These are phyloP conservation scores for Trialeurodes vaporariorum DNA, from an alignment of 1,140 invertebrate species.

Conservation along the genomic window DNA sequence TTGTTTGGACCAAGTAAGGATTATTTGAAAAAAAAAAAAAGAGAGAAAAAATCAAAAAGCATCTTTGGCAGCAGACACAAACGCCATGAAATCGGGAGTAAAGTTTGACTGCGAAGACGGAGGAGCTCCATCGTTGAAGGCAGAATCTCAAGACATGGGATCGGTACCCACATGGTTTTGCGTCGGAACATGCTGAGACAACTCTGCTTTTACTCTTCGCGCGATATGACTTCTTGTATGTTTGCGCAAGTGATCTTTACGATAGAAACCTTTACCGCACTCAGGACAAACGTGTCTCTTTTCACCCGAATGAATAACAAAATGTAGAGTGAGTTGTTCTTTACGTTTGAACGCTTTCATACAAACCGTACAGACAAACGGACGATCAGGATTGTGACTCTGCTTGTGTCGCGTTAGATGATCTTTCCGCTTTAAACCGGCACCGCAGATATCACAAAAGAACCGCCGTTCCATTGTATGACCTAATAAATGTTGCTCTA, in stretches of 20 bases:
- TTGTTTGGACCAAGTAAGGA: too few relatives aligned
- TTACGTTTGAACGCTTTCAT: constrained; percentile 43
- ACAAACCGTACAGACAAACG: constrained; percentile 40
- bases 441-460: constrained; percentile 43
- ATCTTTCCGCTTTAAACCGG: constrained; percentile 39
- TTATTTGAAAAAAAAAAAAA: too few relatives aligned
- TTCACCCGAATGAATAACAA: constrained; percentile 35
- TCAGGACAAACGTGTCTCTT: constrained; percentile 42
- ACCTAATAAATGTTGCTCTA: constrained; percentile 68
- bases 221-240: constrained; percentile 43
- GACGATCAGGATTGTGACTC: constrained; percentile 41
- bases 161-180: not conserved
- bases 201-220: constrained; percentile 58
- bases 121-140: not conserved
- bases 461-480: constrained; percentile 28
- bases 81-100: not conserved
- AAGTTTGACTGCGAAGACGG: not conserved
- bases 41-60: too few relatives aligned
- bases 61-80: not conserved
- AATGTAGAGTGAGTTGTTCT: constrained; percentile 42
- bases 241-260: constrained; percentile 46
- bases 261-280: constrained; percentile 40
- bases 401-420: constrained; percentile 40
- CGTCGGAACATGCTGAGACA: not conserved
- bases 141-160: not conserved